Conservation (phyloP, 2,888 invertebrate species). For the Phyllotreta striolata region DNA sequence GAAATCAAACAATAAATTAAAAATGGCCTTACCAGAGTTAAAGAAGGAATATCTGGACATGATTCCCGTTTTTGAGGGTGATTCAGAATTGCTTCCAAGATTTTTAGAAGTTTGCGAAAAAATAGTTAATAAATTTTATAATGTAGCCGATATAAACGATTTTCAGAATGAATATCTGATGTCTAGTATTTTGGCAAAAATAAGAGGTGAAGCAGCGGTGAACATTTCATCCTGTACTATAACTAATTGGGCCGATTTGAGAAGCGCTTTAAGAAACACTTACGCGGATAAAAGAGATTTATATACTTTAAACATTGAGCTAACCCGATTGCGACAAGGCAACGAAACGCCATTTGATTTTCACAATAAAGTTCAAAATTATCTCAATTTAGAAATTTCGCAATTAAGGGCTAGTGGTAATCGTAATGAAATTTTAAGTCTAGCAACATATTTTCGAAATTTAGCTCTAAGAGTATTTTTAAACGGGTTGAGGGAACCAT, state of each 20-base stretch:
- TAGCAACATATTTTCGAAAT: no score
- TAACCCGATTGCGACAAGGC: slow-evolving; percentile 32
- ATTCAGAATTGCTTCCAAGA: slow-evolving; percentile 19
- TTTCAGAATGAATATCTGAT: slow-evolving; percentile 36
- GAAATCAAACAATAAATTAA: no score
- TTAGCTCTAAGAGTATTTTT: slow-evolving; percentile 25
- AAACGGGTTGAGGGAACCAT: slow-evolving; percentile 23
- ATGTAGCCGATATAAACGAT: slow-evolving; percentile 21
- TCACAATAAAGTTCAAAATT: slow-evolving; percentile 29
- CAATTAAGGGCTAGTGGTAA: no score
- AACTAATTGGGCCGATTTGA: not conserved
- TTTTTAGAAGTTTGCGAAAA: slow-evolving; percentile 33
- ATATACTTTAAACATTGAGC: slow-evolving; percentile 33
- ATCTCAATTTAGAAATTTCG: slow-evolving; percentile 21
- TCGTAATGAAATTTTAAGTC: no score
- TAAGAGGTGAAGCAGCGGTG: slow-evolving; percentile 34
- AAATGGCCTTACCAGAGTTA: slow-evolving; percentile 10
- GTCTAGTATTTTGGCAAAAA: slow-evolving; percentile 32
- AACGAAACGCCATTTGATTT: slow-evolving; percentile 38
- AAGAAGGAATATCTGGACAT: slow-evolving; percentile 26
- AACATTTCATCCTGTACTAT: slow-evolving; percentile 20
- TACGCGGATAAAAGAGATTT: slow-evolving; percentile 36
- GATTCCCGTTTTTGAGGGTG: slow-evolving; percentile 18
- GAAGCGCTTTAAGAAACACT: slow-evolving; percentile 29
- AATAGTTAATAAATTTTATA: slow-evolving; percentile 29